These are phyloP conservation scores for Anastrepha ludens DNA, from an alignment of 1,140 invertebrate genomes.

Conservation along the genomic window DNA sequence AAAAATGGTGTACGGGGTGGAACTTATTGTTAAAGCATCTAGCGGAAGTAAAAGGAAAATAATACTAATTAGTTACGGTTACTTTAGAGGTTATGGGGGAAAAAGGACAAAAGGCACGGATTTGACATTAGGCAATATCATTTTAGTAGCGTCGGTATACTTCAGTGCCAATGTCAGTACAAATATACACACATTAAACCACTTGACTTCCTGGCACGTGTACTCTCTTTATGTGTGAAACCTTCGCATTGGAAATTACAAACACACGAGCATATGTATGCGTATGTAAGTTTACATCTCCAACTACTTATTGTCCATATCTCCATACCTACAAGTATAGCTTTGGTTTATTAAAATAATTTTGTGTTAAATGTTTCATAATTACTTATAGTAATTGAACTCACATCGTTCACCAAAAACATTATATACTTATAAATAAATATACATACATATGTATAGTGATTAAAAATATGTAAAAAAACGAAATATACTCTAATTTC, in stretches of 20 bases:
- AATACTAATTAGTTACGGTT: slow-evolving; percentile 62
- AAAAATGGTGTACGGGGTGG: background rate
- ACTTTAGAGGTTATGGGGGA: slow-evolving; percentile 7
- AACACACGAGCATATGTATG: background rate
- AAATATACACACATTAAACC: slow-evolving; percentile 59
- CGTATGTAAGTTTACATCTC: too few relatives aligned
- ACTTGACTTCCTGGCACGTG: slow-evolving; percentile 73
- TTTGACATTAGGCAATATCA: slow-evolving; percentile 33
- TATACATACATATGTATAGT: too few relatives aligned
- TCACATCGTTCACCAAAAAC: too few relatives aligned
- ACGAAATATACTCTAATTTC: too few relatives aligned
- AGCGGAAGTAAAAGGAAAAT: slow-evolving; percentile 58
- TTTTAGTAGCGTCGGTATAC: slow-evolving; percentile 66
- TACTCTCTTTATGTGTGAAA: background rate
- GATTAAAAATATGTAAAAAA: too few relatives aligned
- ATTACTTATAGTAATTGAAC: too few relatives aligned
- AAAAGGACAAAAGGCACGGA: slow-evolving; percentile 45
- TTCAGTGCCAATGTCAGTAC: slow-evolving; percentile 63
- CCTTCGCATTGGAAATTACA: background rate
- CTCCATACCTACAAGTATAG: too few relatives aligned
- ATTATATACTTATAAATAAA: too few relatives aligned
- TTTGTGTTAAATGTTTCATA: too few relatives aligned
- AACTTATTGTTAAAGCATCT: slow-evolving; percentile 5
- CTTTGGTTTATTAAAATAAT: too few relatives aligned
- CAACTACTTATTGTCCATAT: too few relatives aligned